These are phyloP conservation scores for Biston stratarius DNA, from an alignment of 2,888 invertebrate species.

Conservation along the genomic window DNA sequence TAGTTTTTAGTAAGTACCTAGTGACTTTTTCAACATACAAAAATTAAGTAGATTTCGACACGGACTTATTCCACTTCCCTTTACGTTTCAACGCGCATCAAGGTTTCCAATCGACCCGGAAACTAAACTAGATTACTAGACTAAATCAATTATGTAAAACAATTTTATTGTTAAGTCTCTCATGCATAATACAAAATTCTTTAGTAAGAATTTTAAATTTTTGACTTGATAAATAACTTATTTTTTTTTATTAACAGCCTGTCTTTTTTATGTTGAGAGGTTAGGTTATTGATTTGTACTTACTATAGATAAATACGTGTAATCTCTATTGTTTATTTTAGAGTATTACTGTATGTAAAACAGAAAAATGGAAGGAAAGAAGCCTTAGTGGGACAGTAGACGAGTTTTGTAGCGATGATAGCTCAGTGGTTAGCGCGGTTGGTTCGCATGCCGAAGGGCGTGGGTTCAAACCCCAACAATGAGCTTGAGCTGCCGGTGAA, in stretches of 20 bases:
- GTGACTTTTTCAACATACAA: constrained; percentile 14
- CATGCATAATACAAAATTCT: constrained; percentile 7
- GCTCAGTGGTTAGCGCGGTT: too few relatives aligned
- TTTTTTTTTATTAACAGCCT: too few relatives aligned
- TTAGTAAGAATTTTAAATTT: neutral
- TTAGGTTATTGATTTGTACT: too few relatives aligned
- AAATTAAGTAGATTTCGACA: constrained; percentile 50
- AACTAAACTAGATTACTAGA: constrained; percentile 47
- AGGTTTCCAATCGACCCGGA: constrained; percentile 55
- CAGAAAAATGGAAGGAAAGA: too few relatives aligned
- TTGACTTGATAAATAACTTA: neutral
- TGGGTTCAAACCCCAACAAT: too few relatives aligned
- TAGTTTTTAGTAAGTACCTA: constrained; percentile 43
- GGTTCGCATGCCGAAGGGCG: too few relatives aligned
- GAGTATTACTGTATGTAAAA: too few relatives aligned
- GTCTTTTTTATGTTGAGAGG: neutral
- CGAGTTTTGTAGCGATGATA: too few relatives aligned
- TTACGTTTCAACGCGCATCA: constrained; percentile 55
- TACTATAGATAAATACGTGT: too few relatives aligned
- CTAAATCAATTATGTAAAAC: constrained; percentile 28
- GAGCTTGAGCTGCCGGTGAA: too few relatives aligned
- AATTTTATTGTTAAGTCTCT: constrained; percentile 15
- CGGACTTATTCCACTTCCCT: constrained; percentile 57
- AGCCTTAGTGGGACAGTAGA: too few relatives aligned
- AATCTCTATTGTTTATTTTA: too few relatives aligned